Conservation (phyloP, 2,113 vertebrate genomes). For the Sceloporus undulatus region DNA sequence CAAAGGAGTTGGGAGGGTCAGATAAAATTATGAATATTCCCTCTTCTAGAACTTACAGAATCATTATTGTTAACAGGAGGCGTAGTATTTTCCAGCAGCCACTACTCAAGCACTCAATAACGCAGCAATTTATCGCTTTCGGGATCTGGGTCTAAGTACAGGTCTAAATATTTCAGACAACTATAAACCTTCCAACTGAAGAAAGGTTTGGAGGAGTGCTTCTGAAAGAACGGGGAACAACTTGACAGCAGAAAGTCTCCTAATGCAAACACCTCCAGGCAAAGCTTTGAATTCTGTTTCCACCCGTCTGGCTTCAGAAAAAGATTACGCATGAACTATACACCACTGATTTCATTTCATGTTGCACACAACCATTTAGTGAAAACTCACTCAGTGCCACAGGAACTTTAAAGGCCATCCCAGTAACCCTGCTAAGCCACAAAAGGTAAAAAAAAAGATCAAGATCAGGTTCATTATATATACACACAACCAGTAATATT, state of each 20-base stretch:
- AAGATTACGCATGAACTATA: background rate
- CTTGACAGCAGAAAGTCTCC: background rate
- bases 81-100: background rate
- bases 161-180: background rate
- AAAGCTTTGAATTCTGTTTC: background rate
- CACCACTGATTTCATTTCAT: background rate
- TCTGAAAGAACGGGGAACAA: background rate
- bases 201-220: background rate
- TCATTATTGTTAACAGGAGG: background rate
- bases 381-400: no score
- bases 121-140: background rate
- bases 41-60: background rate
- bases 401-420: no score
- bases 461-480: no score
- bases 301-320: background rate
- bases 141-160: background rate
- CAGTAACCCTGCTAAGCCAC: no score
- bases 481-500: no score
- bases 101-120: background rate
- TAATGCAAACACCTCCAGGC: background rate
- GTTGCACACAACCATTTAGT: no score
- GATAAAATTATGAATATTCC: no score
- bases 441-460: no score
- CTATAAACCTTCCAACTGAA: background rate
- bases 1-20: no score